Base-by-base conservation (phyloP, 1,140 invertebrate genomes). In the Mya arenaria region DNA sequence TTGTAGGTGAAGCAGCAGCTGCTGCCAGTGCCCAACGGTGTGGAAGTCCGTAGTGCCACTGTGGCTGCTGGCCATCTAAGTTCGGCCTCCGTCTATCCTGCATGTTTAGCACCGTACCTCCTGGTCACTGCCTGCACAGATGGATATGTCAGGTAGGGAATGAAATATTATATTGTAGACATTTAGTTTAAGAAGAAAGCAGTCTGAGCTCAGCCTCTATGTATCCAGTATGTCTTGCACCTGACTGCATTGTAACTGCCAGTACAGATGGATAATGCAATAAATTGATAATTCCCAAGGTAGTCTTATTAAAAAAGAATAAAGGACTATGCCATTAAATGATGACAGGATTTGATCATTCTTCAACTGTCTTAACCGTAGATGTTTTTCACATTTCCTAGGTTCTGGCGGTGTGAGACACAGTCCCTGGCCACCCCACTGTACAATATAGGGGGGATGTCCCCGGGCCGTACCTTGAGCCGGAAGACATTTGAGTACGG, bases 81-180 rank as follows among this genome's bases (percentile, higher is more conserved):
- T 91, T 99, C 98, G n/a, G 97, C 98, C 0, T 98, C 97, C 41
- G 98, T 99, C 88, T 99, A 99, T 93, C 98, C 98, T 25, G 98
- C 98, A 55, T 99, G 98, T 93, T 96, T 98, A 91, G 98, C 98
- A 0, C 98, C 98, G 0, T 99, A 99, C 89, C 97, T 98, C 62
- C 94, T 99, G 62, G 96, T 97, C 0, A 99, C 98, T 0, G 98
- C 98, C 13, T 94, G 92, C 82, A 89, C 90, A 2, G 92, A 93
- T 86, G 92, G 92, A 13, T 78, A 83, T 52, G 82, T 89, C 10
- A 73, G 63, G 77, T 80, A 48, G 17, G 66, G 4, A 3, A 4
- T 4, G 23, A 17, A 23, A 62, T 5, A 62, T 62, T 62, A 28
- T 23, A 3, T 4, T 52, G n/a, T n/a, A n/a, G n/a, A n/a, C n/a